Evolutionary conservation across 2,113 vertebrate genomes (phyloP).

Genomic region (Macroglossus sobrinus): DNA sequence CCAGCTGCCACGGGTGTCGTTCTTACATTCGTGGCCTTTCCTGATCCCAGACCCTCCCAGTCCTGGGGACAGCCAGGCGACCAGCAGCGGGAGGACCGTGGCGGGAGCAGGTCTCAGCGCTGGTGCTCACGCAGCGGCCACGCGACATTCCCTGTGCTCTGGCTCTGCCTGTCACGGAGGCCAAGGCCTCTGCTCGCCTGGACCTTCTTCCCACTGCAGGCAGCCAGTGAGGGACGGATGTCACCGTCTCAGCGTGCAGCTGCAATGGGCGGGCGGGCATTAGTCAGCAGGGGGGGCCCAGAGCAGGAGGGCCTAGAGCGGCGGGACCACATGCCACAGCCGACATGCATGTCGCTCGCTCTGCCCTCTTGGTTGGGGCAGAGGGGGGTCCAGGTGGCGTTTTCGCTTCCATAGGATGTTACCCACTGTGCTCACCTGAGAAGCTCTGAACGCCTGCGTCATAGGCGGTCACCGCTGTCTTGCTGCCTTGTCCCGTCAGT

Average conservation of each 20-base stretch:
- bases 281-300: no score
- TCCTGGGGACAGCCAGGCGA: background rate
- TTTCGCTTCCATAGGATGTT: background rate
- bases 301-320: background rate
- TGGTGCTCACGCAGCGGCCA: accelerated
- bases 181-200: background rate
- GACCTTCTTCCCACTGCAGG: background rate
- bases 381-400: background rate
- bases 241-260: background rate
- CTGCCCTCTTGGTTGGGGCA: accelerated
- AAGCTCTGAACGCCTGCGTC: no score
- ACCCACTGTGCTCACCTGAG: no score
- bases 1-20: accelerated
- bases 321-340: background rate
- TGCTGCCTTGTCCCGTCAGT: background rate
- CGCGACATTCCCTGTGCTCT: background rate
- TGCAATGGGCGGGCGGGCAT: no score
- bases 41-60: no score
- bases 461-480: no score
- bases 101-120: background rate
- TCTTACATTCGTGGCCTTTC: background rate
- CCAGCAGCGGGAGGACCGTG: accelerated
- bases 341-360: accelerated
- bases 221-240: no score
- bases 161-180: background rate